phyloP scores from a whole-genome alignment of 2,888 invertebrate genomes.

The Noctuana brunneofusca region DNA sequence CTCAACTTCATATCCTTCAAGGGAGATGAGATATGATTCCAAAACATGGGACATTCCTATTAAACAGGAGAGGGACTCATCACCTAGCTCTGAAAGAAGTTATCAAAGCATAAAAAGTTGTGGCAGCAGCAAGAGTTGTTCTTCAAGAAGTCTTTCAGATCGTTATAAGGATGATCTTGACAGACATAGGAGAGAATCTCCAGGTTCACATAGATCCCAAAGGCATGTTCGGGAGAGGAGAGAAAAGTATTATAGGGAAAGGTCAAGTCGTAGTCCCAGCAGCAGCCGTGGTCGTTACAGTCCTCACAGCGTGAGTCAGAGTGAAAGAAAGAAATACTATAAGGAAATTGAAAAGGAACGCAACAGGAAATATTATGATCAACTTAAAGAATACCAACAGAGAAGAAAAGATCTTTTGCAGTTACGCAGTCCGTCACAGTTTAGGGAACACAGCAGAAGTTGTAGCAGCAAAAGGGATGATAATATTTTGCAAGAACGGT shows the following conservation, averaged over 20 bases:
- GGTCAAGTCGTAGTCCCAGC: constrained; percentile 54
- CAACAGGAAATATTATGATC: constrained; percentile 42
- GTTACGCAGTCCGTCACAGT: constrained; percentile 26
- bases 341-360: constrained; percentile 53
- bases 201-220: constrained; percentile 43
- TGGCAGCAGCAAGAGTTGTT: neutral
- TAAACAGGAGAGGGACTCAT: constrained; percentile 15
- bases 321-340: constrained; percentile 42
- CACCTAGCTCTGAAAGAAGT: constrained; percentile 23
- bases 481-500: neutral
- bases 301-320: constrained; percentile 52
- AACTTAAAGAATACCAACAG: constrained; percentile 25
- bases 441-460: constrained; percentile 3
- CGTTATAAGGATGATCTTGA: constrained; percentile 12
- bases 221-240: constrained; percentile 46
- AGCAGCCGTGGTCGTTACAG: constrained; percentile 44
- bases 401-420: constrained; percentile 21
- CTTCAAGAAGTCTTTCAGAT: constrained; percentile 1
- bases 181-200: constrained; percentile 35
- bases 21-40: constrained; percentile 5
- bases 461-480: neutral
- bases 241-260: constrained; percentile 38
- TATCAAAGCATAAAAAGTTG: constrained; percentile 13
- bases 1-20: neutral
- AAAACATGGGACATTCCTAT: constrained; percentile 10